phyloP scores from a whole-genome alignment of 2,797 vertebrate genomes.

The Pipistrellus nathusii region DNA sequence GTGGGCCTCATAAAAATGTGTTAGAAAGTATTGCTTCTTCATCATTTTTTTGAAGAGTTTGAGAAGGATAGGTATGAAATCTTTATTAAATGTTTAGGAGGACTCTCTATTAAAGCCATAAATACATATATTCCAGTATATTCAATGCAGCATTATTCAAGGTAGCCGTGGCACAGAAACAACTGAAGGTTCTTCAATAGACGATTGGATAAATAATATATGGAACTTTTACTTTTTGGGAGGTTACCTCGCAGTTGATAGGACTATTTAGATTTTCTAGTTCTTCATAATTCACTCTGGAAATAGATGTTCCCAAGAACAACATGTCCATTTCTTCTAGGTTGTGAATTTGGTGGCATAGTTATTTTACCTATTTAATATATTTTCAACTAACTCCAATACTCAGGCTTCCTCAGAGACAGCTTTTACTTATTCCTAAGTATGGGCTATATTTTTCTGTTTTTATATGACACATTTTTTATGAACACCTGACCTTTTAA shows the following conservation, averaged over 20 bases:
- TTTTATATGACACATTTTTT: neutral
- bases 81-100: neutral
- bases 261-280: neutral
- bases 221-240: neutral
- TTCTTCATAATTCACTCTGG: neutral
- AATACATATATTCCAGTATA: no score
- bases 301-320: neutral
- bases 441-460: neutral
- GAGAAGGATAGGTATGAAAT: neutral
- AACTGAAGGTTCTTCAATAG: no score
- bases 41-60: neutral
- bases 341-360: neutral
- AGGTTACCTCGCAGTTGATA: neutral
- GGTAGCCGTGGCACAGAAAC: no score
- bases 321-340: neutral
- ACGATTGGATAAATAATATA: no score
- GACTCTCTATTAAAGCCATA: neutral
- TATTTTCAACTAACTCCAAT: neutral
- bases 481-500: neutral
- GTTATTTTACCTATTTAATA: neutral
- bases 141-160: no score
- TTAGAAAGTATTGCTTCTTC: neutral
- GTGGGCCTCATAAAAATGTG: neutral
- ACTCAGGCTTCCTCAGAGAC: neutral
- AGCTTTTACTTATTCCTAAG: neutral